These are phyloP conservation scores for Urocitellus parryii DNA, from an alignment of 2,113 vertebrate species.

Conservation along the genomic window DNA sequence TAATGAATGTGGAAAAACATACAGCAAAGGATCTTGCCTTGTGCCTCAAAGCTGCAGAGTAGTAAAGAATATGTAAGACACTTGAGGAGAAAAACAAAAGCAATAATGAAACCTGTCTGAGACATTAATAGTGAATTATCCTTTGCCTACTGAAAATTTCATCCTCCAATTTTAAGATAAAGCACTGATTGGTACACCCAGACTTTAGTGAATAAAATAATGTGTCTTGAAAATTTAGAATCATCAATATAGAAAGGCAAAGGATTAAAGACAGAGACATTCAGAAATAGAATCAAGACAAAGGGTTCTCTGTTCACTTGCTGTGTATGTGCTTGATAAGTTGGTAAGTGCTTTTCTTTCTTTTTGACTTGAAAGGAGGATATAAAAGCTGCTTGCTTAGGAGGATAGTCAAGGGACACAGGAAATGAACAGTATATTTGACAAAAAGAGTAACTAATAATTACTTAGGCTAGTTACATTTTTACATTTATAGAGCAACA, in stretches of 20 bases:
- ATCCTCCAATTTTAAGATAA: neutral
- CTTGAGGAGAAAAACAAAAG: constrained; percentile 47
- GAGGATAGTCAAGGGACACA: neutral
- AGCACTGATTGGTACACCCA: neutral
- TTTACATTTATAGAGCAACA: constrained; percentile 2
- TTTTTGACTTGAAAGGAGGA: neutral
- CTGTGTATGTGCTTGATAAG: neutral
- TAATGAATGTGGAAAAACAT: constrained; percentile 16
- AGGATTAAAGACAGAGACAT: neutral
- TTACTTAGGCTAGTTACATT: neutral
- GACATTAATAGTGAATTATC: constrained; percentile 7
- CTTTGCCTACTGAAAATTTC: constrained; percentile 24
- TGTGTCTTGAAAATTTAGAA: constrained; percentile 39
- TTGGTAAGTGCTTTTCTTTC: neutral
- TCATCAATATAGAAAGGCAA: neutral
- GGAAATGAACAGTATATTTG: constrained; percentile 17
- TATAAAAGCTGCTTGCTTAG: neutral
- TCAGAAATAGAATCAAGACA: constrained; percentile 25
- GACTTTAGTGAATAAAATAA: neutral
- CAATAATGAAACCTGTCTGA: neutral
- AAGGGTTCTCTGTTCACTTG: neutral
- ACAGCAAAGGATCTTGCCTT: neutral
- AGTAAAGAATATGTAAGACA: neutral
- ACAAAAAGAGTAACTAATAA: neutral
- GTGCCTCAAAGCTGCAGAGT: neutral